Conservation (phyloP, 2,888 invertebrate species). For the Odontomyia ornata region DNA sequence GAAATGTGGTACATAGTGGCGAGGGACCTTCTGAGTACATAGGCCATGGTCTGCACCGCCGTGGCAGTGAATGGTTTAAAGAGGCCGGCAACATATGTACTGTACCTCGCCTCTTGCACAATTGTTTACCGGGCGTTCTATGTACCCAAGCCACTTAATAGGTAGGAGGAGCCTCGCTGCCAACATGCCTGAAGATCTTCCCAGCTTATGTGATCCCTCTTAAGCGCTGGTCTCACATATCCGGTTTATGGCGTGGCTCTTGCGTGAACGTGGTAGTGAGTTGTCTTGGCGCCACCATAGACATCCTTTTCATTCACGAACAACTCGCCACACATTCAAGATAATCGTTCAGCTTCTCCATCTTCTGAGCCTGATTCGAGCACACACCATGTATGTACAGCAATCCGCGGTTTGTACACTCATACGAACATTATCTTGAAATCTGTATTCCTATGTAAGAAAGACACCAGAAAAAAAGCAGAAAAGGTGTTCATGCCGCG, state of each 20-base stretch:
- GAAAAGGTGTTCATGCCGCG: conserved; percentile 13
- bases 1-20: not conserved
- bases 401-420: too few relatives aligned
- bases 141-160: not conserved
- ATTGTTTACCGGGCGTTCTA: not conserved
- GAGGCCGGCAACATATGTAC: not conserved
- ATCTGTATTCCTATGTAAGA: conserved; percentile 4
- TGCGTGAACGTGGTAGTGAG: not conserved
- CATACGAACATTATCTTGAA: not conserved
- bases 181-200: not conserved
- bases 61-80: conserved; percentile 28
- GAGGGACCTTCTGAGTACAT: conserved; percentile 19
- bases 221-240: not conserved
- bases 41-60: not conserved
- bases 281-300: conserved; percentile 19
- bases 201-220: not conserved
- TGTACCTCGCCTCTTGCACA: not conserved
- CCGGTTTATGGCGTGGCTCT: conserved; percentile 6
- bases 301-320: not conserved
- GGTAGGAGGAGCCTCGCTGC: conserved; percentile 17
- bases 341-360: too few relatives aligned
- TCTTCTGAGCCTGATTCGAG: not conserved
- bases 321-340: too few relatives aligned
- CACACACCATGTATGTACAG: not conserved
- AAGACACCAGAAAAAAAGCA: not conserved